phyloP scores from a whole-genome alignment of 2,797 vertebrate genomes.

The Tinamus major region DNA sequence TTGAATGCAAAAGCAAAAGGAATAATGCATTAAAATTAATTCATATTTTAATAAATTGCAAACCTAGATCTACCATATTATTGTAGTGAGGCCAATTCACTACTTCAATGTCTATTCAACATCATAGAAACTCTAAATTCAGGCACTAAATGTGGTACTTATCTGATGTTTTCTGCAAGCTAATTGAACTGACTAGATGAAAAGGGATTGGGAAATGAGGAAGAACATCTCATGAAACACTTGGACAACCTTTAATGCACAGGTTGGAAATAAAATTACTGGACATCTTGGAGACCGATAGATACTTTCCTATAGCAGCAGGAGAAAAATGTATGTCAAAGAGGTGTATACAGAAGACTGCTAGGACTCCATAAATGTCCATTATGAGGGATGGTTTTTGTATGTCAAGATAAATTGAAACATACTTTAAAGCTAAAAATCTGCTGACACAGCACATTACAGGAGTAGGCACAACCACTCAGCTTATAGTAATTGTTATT shows the following conservation, averaged over 20 bases:
- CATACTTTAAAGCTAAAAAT: not conserved
- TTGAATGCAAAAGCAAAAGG: not conserved
- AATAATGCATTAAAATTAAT: conserved; percentile 26
- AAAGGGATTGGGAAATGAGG: not conserved
- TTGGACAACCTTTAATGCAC: not conserved
- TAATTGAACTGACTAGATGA: not conserved
- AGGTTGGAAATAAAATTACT: conserved; percentile 6
- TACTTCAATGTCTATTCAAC: not conserved
- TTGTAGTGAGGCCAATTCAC: not conserved
- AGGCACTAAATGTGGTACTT: not conserved
- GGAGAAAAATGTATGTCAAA: not conserved
- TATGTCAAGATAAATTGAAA: not conserved
- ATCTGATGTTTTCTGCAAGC: not conserved
- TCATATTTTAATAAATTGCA: not conserved
- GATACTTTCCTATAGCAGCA: not conserved
- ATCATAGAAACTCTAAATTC: not conserved
- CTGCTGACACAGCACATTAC: not conserved
- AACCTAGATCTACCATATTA: not conserved
- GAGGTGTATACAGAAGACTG: not conserved
- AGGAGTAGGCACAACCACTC: not conserved
- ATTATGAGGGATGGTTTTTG: not conserved
- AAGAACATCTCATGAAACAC: not conserved
- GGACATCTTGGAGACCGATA: not conserved
- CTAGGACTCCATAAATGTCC: not conserved
- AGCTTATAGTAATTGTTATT: not conserved